phyloP scores from a whole-genome alignment of 2,113 vertebrate genomes.

The Sarotherodon lohbergeri region DNA sequence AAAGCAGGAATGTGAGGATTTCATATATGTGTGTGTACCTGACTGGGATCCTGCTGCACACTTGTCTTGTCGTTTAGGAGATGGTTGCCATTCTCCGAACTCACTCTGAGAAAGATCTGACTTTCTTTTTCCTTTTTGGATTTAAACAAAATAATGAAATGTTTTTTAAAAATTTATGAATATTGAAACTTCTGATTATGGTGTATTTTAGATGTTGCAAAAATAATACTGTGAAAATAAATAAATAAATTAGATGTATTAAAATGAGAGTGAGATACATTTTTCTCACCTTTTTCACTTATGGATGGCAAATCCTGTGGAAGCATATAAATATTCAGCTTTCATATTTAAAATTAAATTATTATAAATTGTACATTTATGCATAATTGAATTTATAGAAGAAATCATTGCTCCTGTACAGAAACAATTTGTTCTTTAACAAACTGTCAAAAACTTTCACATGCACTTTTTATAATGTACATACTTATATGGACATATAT shows the following conservation, averaged over 20 bases:
- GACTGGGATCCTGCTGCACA: neutral
- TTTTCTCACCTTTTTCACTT: neutral
- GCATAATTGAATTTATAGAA: neutral
- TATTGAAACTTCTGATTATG: neutral
- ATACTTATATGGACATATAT: no score
- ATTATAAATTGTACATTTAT: neutral
- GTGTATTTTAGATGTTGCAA: accelerated
- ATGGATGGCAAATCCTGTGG: neutral
- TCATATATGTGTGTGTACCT: neutral
- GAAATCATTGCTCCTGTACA: no score
- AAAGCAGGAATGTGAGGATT: neutral
- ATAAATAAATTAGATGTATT: no score
- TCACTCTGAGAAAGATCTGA: neutral
- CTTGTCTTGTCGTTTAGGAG: neutral
- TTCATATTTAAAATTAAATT: accelerated
- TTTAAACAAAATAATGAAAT: neutral
- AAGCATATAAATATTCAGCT: neutral
- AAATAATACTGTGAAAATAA: neutral
- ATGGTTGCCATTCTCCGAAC: accelerated
- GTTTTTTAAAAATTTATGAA: no score
- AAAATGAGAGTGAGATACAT: neutral
- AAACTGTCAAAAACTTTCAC: no score
- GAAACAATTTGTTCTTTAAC: no score
- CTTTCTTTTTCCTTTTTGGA: neutral
- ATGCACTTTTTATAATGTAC: no score